Percentiles rank a stretch among this genome's conserved stretches.
Evolutionary conservation across 2,113 vertebrate genomes (phyloP).

Genomic region (Glareola pratincola): DNA sequence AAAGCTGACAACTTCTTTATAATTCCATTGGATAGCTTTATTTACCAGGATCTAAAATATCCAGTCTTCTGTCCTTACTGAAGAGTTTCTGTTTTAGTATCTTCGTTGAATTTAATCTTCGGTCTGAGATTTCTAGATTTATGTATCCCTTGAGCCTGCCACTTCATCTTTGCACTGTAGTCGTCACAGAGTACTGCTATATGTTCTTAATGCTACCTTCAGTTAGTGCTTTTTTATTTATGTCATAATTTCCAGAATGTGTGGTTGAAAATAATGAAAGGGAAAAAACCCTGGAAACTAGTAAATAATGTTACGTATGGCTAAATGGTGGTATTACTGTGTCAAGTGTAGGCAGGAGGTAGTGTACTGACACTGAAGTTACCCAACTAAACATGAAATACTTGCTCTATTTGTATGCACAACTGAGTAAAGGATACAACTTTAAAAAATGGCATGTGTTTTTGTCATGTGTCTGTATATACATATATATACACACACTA

Average conservation of each 20-base stretch:
- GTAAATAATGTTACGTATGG: not conserved
- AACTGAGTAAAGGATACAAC: not conserved
- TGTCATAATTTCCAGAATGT: not conserved
- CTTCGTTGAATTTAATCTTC: not conserved
- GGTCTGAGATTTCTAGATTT: not conserved
- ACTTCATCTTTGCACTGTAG: not conserved
- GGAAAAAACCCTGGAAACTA: not conserved
- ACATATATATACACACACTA: fast-evolving
- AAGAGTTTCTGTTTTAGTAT: not conserved
- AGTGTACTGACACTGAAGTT: not conserved
- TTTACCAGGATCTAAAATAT: not conserved
- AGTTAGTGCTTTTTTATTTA: not conserved
- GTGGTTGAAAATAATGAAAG: not conserved
- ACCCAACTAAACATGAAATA: not conserved
- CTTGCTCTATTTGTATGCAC: not conserved
- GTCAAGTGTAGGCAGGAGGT: fast-evolving
- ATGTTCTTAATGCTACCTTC: not conserved
- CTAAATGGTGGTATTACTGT: not conserved
- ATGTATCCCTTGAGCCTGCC: not conserved
- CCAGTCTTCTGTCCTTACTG: not conserved
- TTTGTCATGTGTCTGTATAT: not conserved
- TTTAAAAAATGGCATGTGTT: not conserved
- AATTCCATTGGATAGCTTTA: not conserved
- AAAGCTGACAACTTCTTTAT: not conserved
- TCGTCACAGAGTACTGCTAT: not conserved